Percentiles rank a stretch among this genome's conserved stretches.
Conservation (phyloP, 2,888 invertebrate species). For the Ormyrus rosae region DNA sequence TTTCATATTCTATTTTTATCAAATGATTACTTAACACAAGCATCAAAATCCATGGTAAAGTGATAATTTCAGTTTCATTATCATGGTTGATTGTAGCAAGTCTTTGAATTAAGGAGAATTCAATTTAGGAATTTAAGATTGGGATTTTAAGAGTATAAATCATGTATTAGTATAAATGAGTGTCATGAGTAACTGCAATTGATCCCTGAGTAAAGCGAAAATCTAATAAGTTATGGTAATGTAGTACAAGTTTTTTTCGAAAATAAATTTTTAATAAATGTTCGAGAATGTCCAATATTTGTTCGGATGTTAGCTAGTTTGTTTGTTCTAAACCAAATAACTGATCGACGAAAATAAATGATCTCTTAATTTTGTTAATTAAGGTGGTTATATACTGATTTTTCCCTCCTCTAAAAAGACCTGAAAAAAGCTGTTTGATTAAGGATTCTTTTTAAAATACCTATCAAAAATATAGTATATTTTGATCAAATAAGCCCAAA, state of each 20-base stretch:
- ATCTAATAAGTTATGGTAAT: constrained; percentile 11
- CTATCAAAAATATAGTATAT: too few relatives aligned
- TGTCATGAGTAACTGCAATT: background rate
- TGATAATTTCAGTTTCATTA: background rate
- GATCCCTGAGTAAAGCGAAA: constrained; percentile 6
- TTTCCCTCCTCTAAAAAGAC: too few relatives aligned
- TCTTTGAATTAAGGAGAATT: background rate
- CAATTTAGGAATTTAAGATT: background rate
- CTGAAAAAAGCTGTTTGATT: too few relatives aligned
- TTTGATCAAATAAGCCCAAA: too few relatives aligned
- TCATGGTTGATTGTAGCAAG: background rate
- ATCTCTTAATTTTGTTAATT: constrained; percentile 4
- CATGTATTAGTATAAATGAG: too few relatives aligned
- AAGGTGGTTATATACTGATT: too few relatives aligned
- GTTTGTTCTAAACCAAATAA: constrained; percentile 57
- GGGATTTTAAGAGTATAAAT: background rate
- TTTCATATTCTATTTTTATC: background rate
- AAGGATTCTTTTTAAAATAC: too few relatives aligned
- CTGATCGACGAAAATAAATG: background rate
- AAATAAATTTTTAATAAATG: constrained; percentile 27
- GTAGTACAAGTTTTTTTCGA: background rate
- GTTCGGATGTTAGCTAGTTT: constrained; percentile 13
- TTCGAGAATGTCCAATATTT: constrained; percentile 2
- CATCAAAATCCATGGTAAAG: background rate
- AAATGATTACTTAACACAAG: background rate